Evolutionary conservation across 2,113 vertebrate species (phyloP).

Genomic region (Myotis davidii): DNA sequence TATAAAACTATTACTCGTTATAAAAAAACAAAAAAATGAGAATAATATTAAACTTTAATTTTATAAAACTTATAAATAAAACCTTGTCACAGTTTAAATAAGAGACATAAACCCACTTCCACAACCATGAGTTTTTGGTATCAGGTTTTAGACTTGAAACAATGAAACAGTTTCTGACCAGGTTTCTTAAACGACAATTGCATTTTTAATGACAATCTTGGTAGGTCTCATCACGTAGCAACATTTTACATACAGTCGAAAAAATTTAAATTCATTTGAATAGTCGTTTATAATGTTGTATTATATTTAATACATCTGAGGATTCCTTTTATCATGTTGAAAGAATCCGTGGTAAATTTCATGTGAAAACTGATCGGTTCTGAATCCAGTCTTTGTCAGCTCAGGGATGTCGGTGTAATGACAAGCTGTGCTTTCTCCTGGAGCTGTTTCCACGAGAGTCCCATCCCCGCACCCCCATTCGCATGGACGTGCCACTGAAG

Average conservation of each 20-base stretch:
- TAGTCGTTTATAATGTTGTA: neutral
- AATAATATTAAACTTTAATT: neutral
- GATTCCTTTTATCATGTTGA: neutral
- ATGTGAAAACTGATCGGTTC: neutral
- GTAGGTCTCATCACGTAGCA: neutral
- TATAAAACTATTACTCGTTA: neutral
- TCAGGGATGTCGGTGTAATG: neutral
- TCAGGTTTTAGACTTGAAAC: neutral
- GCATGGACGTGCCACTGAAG: neutral
- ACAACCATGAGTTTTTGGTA: neutral
- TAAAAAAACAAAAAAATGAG: neutral
- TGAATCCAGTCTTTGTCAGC: neutral
- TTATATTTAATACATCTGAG: neutral
- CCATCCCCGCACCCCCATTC: accelerated
- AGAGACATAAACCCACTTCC: neutral
- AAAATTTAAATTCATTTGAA: neutral
- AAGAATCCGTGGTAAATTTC: neutral
- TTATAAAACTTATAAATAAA: neutral
- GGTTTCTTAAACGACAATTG: neutral
- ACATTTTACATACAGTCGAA: neutral
- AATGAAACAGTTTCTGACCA: neutral
- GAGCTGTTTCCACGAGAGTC: too few relatives aligned
- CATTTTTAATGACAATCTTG: neutral
- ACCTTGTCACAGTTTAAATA: neutral
- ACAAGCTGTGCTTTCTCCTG: neutral